Conservation (phyloP, 2,888 invertebrate species). For the Herminia tarsipennalis region DNA sequence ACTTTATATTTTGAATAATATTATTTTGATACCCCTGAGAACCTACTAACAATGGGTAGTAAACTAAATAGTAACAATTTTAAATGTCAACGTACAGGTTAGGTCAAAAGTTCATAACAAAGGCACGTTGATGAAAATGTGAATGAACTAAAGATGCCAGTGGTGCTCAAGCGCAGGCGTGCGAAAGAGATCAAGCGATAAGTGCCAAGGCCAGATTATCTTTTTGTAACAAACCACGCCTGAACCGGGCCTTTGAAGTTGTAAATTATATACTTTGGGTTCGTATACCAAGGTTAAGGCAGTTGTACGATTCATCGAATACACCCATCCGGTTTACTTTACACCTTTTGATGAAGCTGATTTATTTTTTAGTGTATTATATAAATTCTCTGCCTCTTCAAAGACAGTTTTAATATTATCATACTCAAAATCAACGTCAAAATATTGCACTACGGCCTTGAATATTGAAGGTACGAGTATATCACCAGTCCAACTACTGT, state of each 20-base stretch:
- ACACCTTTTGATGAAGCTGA: background rate
- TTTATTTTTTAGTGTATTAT: too few relatives aligned
- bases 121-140: conserved; percentile 38
- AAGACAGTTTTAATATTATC: too few relatives aligned
- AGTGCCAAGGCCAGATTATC: conserved; percentile 35
- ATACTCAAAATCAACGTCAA: too few relatives aligned
- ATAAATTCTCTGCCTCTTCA: too few relatives aligned
- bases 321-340: background rate
- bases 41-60: conserved; percentile 24
- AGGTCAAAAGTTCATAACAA: conserved; percentile 37
- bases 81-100: conserved; percentile 9
- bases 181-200: conserved; percentile 46
- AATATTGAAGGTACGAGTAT: too few relatives aligned
- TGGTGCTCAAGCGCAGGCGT: conserved; percentile 25
- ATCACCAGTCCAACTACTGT: too few relatives aligned
- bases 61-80: conserved; percentile 27
- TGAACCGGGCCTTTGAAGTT: conserved; percentile 12
- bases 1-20: conserved; percentile 8
- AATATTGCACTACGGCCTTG: too few relatives aligned
- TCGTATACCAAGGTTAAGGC: conserved; percentile 1
- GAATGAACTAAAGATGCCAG: conserved; percentile 40
- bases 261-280: conserved; percentile 6
- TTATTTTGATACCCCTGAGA: conserved; percentile 19
- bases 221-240: conserved; percentile 21
- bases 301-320: background rate